Base-by-base conservation (phyloP, 2,113 vertebrate genomes). In the Patagioenas fasciata region DNA sequence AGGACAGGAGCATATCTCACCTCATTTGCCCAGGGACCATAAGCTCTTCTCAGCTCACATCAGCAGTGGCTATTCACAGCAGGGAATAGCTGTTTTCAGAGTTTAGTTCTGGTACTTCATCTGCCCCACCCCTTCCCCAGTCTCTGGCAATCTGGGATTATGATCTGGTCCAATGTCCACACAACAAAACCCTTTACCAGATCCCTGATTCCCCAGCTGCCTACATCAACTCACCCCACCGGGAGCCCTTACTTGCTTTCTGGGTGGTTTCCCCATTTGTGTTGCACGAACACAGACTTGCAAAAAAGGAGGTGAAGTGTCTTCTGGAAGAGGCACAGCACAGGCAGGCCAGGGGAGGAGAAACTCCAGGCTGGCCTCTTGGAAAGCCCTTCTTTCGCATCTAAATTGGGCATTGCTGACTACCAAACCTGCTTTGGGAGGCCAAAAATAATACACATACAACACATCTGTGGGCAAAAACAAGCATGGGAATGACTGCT, bases 21-120 rank as follows among this genome's bases (percentile, higher is more conserved):
- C 50, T 61, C 1, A 0, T 15, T 79, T 62, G n/a, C 62, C 8
- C 1, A 4, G 20, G 67, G 15, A 47, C 10, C 40, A 42, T 13
- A 48, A 71, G 57, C 11, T 78, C 79, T 62, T 42, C 83, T 67
- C 47, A 57, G 42, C 47, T 85, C 36, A 11, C 34, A 29, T 3
- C 4, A 32, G n/a, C 53, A 36, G 36, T 6, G 13, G 31, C 57
- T 61, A 14, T 14, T 64, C 23, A 6, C 0, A 14, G 25, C 8
- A 8, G 32, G 15, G 36, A 84, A 80, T 44, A 60, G 23, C 16
- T 13, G 4, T 62, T 82, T 72, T 36, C 70, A 69, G 47, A 56
- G n/a, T 4, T 71, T 34, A 65, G 19, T 34, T 50, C 28, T 29
- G 40, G 58, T 13, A 62, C 15, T 53, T 58, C 42, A 42, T 51